phyloP scores from a whole-genome alignment of 1,140 invertebrate genomes.

The Hyles vespertilio region DNA sequence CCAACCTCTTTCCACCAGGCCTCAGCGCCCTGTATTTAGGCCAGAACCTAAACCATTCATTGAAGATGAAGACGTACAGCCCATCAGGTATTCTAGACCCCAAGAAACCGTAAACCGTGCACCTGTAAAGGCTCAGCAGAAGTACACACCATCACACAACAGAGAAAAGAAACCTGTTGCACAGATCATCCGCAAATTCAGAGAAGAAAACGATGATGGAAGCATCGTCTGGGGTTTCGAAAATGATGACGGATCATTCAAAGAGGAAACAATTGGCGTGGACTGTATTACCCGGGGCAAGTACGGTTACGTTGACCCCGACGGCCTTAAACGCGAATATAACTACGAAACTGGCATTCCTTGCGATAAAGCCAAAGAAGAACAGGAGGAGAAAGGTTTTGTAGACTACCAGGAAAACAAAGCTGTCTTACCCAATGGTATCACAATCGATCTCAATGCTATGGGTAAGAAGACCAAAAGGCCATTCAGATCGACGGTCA shows the following conservation, averaged over 20 bases:
- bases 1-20: conserved; percentile 68
- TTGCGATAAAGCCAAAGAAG: conserved; percentile 79
- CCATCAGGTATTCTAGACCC: conserved; percentile 57
- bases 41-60: conserved; percentile 61
- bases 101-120: conserved; percentile 67
- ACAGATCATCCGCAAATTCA: conserved; percentile 84
- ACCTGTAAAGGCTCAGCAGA: conserved; percentile 62
- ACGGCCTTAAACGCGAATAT: conserved; percentile 84
- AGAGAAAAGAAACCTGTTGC: conserved; percentile 81
- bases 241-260: conserved; percentile 87
- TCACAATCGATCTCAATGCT: conserved; percentile 80
- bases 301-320: conserved; percentile 89
- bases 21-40: conserved; percentile 68
- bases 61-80: conserved; percentile 63
- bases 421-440: conserved; percentile 81
- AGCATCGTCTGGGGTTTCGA: conserved; percentile 91
- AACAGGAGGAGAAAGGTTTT: conserved; percentile 79
- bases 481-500: conserved; percentile 71
- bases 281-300: conserved; percentile 88
- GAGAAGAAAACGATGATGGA: conserved; percentile 87
- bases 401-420: conserved; percentile 84
- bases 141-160: conserved; percentile 47
- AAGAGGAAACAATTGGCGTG: conserved; percentile 87
- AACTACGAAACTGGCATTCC: conserved; percentile 83
- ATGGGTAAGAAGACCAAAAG: conserved; percentile 83